Evolutionary conservation across 2,888 invertebrate species (phyloP), one percentile per base, ranked within the genome.

Genomic region (Amphipyra tragopoginis): DNA sequence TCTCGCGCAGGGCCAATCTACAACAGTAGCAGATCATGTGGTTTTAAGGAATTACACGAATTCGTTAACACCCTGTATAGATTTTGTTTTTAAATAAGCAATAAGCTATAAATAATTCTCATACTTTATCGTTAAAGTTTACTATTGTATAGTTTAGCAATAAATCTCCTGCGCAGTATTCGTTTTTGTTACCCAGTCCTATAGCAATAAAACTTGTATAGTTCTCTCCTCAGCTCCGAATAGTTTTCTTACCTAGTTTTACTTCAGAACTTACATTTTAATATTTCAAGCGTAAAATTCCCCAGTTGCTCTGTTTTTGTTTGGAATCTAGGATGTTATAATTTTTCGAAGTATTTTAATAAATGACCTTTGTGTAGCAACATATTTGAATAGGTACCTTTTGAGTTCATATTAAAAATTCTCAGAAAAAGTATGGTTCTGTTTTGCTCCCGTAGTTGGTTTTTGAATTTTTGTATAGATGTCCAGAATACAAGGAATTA

Each of bases 221-320:
- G 71, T 71, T 72, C 39, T 51, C 36, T 52, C 8, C 33, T 13
- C 36, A 39, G 43, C 42, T 13, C 45, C 36, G 39, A 71, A 75
- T 64, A 71, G 26, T 64, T 71, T 36, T 40, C 21, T 36, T 43
- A 39, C 49, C 49, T 38, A 50, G 50, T 50, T 49, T 34, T 34
- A 51, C 26, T 65, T 54, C 38, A 29, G 13, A 49, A 57, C 64
- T 64, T 49, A 55, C 65, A 51, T 65, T 72, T 72, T 72, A 29
- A 71, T 52, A 58, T 76, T 71, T 49, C 44, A 58, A 57, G 13
- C 50, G 40, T 33, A n/a, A 57, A 65, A 40, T 53, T 52, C 29
- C 26, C 40, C 39, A 21, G 45, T 48, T 29, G 11, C 11, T 43
- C 42, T 21, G 15, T 29, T 50, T 47, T 56, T 54, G 34, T 53